Evolutionary conservation across 2,113 vertebrate genomes (phyloP).

Genomic region (Circaetus cinerascens): DNA sequence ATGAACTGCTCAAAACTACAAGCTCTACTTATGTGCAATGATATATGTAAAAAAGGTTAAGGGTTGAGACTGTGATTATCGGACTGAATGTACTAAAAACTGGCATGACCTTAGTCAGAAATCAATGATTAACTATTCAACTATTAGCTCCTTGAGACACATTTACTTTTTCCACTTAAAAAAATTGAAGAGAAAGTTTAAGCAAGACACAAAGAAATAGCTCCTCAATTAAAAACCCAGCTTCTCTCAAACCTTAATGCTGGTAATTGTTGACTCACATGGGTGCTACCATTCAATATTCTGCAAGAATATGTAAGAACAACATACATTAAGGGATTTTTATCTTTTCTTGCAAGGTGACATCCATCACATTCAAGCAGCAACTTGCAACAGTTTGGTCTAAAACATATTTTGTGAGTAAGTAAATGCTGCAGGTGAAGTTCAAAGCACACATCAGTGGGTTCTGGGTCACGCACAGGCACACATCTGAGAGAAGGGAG

Average conservation of each 20-base stretch:
- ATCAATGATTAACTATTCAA: neutral
- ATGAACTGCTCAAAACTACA: neutral
- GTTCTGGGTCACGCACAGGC: neutral
- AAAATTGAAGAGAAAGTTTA: neutral
- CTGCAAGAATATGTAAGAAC: neutral
- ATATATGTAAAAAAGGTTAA: neutral
- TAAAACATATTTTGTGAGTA: neutral
- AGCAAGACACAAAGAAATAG: neutral
- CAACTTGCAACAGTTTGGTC: neutral
- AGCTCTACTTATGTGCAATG: fast-evolving
- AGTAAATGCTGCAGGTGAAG: neutral
- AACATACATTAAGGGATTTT: neutral
- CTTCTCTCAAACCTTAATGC: neutral
- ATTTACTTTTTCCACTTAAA: neutral
- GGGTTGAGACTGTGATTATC: neutral
- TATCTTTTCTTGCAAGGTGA: neutral
- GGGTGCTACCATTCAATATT: neutral
- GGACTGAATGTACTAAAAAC: neutral
- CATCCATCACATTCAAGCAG: neutral
- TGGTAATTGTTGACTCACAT: neutral
- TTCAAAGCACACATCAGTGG: neutral
- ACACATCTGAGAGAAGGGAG: neutral
- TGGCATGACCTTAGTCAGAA: neutral
- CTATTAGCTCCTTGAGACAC: neutral
- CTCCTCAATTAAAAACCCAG: neutral